phyloP scores from a whole-genome alignment of 2,888 invertebrate genomes.

The Caenorhabditis sinica region DNA sequence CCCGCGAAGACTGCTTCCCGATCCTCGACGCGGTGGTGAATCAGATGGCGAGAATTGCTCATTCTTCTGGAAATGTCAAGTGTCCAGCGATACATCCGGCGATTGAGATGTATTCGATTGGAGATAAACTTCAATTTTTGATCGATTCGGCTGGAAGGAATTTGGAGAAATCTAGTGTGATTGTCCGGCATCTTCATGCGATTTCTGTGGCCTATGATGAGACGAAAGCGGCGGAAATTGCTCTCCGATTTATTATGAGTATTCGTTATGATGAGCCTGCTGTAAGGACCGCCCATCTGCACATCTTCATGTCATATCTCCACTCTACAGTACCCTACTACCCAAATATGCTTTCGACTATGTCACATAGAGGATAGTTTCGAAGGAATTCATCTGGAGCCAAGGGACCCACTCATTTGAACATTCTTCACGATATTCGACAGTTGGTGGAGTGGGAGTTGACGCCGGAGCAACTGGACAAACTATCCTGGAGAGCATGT shows the following conservation, averaged over 20 bases:
- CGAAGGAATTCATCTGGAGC: not conserved
- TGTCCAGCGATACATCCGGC: constrained; percentile 57
- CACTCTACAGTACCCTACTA: constrained; percentile 37
- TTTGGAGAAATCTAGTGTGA: constrained; percentile 29
- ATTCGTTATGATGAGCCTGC: not conserved
- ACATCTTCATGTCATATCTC: constrained; percentile 45
- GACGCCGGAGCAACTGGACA: not conserved
- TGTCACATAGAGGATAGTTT: constrained; percentile 49
- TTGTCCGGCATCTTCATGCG: constrained; percentile 72
- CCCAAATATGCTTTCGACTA: constrained; percentile 53
- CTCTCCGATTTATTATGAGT: constrained; percentile 60
- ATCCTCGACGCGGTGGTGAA: constrained; percentile 48
- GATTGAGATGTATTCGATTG: constrained; percentile 59
- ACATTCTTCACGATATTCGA: constrained; percentile 45
- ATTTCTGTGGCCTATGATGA: constrained; percentile 66
- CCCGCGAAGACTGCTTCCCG: constrained; percentile 25
- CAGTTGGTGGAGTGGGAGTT: constrained; percentile 62
- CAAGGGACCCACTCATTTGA: constrained; percentile 29
- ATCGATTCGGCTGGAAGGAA: constrained; percentile 52
- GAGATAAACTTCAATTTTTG: constrained; percentile 65
- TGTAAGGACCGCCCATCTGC: constrained; percentile 23
- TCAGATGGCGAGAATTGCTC: constrained; percentile 43
- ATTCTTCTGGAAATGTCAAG: constrained; percentile 26
- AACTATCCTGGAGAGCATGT: constrained; percentile 42
- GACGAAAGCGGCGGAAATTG: constrained; percentile 74